Evolutionary conservation across 1,140 invertebrate species (phyloP).

Genomic region (Pinna nobilis): DNA sequence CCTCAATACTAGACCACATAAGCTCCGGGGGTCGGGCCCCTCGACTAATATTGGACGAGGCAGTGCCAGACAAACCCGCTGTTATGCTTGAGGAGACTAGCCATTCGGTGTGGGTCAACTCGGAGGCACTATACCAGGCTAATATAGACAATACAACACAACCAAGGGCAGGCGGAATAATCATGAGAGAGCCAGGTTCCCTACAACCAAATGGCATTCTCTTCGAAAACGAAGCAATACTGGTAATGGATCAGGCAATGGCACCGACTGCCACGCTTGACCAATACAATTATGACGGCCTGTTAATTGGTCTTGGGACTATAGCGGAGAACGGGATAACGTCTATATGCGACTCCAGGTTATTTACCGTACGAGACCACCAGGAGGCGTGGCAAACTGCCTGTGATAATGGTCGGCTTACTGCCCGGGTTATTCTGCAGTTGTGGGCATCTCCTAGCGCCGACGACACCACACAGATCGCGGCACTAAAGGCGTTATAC

Average conservation of each 20-base stretch:
- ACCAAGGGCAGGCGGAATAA: conserved; percentile 27
- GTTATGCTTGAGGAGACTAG: conserved; percentile 47
- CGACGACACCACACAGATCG: conserved; percentile 34
- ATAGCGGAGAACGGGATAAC: conserved; percentile 40
- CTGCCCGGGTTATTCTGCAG: conserved; percentile 28
- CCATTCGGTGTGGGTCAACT: conserved; percentile 48
- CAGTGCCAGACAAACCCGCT: conserved; percentile 20
- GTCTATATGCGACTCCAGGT: conserved; percentile 42
- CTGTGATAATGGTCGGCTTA: conserved; percentile 9
- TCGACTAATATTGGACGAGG: conserved; percentile 29
- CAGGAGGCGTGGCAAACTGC: conserved; percentile 32
- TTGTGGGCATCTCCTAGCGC: conserved; percentile 38
- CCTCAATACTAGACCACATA: conserved; percentile 23
- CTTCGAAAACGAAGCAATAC: conserved; percentile 36
- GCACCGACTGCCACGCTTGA: conserved; percentile 1
- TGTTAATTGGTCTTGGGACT: conserved; percentile 24
- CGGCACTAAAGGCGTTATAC: conserved; percentile 27
- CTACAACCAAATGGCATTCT: conserved; percentile 45
- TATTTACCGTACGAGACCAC: conserved; percentile 31
- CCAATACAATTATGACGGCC: conserved; percentile 29
- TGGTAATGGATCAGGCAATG: conserved; percentile 39
- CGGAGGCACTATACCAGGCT: conserved; percentile 23
- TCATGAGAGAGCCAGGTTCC: conserved; percentile 30
- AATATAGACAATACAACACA: conserved; percentile 16
- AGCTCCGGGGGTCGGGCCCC: conserved; percentile 22